Percentiles rank a stretch among this genome's conserved stretches.
Conservation (phyloP, 2,113 vertebrate species). For the Sakesphorus luctuosus region DNA sequence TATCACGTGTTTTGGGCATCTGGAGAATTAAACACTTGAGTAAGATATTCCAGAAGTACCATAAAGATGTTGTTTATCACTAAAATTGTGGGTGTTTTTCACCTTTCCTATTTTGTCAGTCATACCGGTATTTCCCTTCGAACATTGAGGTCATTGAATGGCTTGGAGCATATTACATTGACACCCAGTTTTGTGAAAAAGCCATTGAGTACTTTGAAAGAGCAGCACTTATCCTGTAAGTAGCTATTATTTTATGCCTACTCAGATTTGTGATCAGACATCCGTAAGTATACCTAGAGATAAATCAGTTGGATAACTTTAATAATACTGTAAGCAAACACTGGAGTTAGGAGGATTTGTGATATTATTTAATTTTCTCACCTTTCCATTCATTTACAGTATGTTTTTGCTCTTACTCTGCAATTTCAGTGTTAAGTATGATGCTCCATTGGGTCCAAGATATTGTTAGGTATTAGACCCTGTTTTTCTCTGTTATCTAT, state of each 20-base stretch:
- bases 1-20: constrained; percentile 49
- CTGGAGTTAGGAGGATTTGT: background rate
- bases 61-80: constrained; percentile 53
- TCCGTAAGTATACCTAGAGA: background rate
- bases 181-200: constrained; percentile 97
- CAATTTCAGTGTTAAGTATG: background rate
- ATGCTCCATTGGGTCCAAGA: background rate
- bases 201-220: constrained; percentile 98
- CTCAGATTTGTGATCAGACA: constrained; percentile 1
- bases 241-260: constrained; percentile 55
- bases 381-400: background rate
- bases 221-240: constrained; percentile 97
- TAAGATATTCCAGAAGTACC: constrained; percentile 59
- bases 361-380: constrained; percentile 17
- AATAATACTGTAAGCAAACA: background rate
- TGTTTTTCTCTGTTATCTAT: background rate
- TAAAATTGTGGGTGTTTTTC: constrained; percentile 50
- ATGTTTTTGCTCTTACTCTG: background rate
- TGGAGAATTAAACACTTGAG: constrained; percentile 51
- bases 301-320: background rate
- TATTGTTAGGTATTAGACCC: background rate
- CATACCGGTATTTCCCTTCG: constrained; percentile 93
- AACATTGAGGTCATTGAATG: constrained; percentile 96
- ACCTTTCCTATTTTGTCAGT: constrained; percentile 77
- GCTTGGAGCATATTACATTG: constrained; percentile 95